Conservation (phyloP, 2,797 vertebrate species). For the Lates japonicus region DNA sequence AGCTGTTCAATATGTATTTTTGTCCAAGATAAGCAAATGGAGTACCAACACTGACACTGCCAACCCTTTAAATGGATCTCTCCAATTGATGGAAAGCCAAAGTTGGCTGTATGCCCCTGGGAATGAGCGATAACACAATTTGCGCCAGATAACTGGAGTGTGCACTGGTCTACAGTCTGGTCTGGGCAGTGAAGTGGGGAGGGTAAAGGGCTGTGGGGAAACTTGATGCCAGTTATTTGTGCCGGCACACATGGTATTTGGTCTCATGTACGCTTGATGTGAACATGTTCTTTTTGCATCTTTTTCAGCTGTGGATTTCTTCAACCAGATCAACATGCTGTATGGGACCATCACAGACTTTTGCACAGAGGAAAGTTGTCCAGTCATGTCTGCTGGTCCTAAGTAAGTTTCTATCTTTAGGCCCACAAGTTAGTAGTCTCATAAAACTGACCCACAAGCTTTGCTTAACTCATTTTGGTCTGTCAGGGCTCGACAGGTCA, state of each 20-base stretch:
- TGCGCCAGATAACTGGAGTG: conserved; percentile 47
- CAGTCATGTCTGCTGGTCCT: conserved; percentile 97
- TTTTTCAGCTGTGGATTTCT: conserved; percentile 95
- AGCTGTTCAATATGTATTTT: conserved; percentile 24
- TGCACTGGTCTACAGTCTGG: conserved; percentile 35
- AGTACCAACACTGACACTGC: conserved; percentile 15
- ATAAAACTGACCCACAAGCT: not conserved
- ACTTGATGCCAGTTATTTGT: conserved; percentile 30
- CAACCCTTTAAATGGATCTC: conserved; percentile 45
- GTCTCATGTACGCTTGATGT: conserved; percentile 9
- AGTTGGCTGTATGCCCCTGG: conserved; percentile 42
- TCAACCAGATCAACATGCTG: conserved; percentile 99
- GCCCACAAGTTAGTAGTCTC: not conserved
- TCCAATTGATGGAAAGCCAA: conserved; percentile 35
- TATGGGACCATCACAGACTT: conserved; percentile 98
- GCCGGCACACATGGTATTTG: conserved; percentile 18
- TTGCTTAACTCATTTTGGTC: not conserved
- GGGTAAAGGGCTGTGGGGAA: not conserved
- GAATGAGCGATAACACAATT: conserved; percentile 44
- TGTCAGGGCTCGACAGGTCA: not conserved
- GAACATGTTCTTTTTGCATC: not conserved
- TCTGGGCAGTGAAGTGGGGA: not conserved
- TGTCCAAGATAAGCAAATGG: conserved; percentile 17
- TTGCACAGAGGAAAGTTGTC: conserved; percentile 96
- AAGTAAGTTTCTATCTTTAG: conserved; percentile 87